Evolutionary conservation across 2,797 vertebrate genomes (phyloP).

Genomic region (Syngnathus acus): DNA sequence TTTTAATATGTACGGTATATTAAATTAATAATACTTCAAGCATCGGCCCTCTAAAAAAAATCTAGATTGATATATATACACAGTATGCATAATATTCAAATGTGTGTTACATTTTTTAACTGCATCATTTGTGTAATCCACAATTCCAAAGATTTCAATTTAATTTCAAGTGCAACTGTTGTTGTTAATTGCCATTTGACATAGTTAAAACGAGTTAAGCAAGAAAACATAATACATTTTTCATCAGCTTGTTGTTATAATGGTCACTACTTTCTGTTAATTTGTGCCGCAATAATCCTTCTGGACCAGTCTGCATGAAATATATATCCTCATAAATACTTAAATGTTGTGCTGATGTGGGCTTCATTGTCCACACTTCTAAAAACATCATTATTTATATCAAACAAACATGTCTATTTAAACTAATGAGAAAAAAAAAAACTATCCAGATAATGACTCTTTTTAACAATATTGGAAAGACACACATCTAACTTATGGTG

Average conservation of each 20-base stretch:
- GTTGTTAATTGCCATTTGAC: constrained; percentile 60
- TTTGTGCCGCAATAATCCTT: constrained; percentile 68
- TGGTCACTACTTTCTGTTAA: constrained; percentile 70
- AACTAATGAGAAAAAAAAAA: not conserved
- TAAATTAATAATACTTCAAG: not conserved
- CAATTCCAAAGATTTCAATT: constrained; percentile 19
- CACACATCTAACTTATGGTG: constrained; percentile 3
- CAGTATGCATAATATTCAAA: not conserved
- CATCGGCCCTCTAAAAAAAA: not conserved
- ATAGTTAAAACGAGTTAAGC: constrained; percentile 66
- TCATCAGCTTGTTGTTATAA: constrained; percentile 71
- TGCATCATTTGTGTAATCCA: not conserved
- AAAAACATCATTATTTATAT: constrained; percentile 19
- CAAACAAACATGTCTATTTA: not conserved
- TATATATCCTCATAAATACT: constrained; percentile 75
- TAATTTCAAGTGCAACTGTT: constrained; percentile 42
- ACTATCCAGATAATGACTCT: not conserved
- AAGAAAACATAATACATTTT: constrained; percentile 71
- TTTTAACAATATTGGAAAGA: not conserved
- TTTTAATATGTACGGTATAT: not conserved
- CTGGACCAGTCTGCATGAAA: constrained; percentile 76
- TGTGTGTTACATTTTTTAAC: not conserved
- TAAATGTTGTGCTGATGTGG: constrained; percentile 65
- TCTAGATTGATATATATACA: not conserved
- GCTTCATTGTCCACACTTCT: constrained; percentile 43